Evolutionary conservation across 2,797 vertebrate genomes (phyloP).

Genomic region (Anas georgica): DNA sequence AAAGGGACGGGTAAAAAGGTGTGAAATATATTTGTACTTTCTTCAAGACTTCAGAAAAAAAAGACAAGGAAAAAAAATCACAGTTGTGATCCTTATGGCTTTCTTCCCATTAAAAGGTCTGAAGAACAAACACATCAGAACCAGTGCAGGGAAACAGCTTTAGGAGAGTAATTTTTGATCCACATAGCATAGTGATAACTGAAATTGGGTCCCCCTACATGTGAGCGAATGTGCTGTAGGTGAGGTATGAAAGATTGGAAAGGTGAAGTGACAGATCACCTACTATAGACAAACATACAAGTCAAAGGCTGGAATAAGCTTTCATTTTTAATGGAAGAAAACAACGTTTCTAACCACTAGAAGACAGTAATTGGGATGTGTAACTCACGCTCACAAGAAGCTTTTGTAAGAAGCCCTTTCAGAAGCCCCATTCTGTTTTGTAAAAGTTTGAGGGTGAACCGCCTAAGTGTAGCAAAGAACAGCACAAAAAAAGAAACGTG

Average conservation of each 20-base stretch:
- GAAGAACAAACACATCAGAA: constrained; percentile 11
- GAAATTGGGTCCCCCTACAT: constrained; percentile 22
- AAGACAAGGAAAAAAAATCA: neutral
- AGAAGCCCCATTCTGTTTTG: neutral
- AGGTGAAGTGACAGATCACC: constrained; percentile 62
- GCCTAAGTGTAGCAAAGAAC: neutral
- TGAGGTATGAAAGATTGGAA: constrained; percentile 58
- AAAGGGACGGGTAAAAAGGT: neutral
- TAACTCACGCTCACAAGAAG: neutral
- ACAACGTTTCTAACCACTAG: constrained; percentile 25
- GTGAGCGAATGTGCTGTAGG: neutral
- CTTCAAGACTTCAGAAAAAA: neutral
- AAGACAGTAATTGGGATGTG: constrained; percentile 53
- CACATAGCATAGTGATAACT: constrained; percentile 8
- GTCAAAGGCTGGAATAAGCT: constrained; percentile 67
- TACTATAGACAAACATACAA: constrained; percentile 52
- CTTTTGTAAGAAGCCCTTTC: constrained; percentile 17
- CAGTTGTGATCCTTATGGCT: neutral
- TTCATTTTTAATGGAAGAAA: constrained; percentile 68
- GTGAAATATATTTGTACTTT: neutral
- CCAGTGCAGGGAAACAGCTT: neutral
- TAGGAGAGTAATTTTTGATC: constrained; percentile 55
- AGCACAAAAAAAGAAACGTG: neutral
- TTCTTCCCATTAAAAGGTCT: constrained; percentile 49
- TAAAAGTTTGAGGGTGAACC: constrained; percentile 32